These are phyloP conservation scores for Pelobates cultripes DNA, from an alignment of 2,797 vertebrate species.

Conservation along the genomic window DNA sequence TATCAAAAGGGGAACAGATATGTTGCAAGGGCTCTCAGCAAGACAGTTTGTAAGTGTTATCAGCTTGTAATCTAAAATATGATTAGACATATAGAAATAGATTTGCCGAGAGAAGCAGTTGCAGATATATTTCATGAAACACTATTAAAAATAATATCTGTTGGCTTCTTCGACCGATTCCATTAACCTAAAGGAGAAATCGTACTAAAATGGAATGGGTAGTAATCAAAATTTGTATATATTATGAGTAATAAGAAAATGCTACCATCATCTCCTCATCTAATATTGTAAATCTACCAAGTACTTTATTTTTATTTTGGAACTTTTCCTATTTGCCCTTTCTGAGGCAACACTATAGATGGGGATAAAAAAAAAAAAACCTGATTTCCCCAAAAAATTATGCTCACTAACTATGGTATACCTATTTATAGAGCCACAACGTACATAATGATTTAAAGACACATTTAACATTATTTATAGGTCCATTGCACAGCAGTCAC, in stretches of 20 bases:
- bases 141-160: background rate
- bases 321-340: background rate
- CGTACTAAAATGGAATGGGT: background rate
- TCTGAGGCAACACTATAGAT: too few relatives aligned
- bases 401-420: too few relatives aligned
- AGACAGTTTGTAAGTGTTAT: conserved; percentile 25
- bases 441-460: too few relatives aligned
- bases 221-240: background rate
- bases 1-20: conserved; percentile 22
- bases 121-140: background rate
- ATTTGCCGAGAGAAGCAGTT: background rate
- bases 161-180: background rate
- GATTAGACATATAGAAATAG: background rate
- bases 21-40: conserved; percentile 14
- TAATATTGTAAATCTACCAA: background rate
- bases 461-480: too few relatives aligned
- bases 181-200: background rate
- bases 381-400: too few relatives aligned
- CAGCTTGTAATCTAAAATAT: conserved; percentile 1
- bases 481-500: too few relatives aligned
- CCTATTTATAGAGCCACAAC: too few relatives aligned
- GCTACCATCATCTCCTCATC: background rate
- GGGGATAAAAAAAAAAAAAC: too few relatives aligned
- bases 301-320: background rate
- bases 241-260: background rate